Evolutionary conservation across 2,113 vertebrate species (phyloP).

Genomic region (Morone saxatilis): DNA sequence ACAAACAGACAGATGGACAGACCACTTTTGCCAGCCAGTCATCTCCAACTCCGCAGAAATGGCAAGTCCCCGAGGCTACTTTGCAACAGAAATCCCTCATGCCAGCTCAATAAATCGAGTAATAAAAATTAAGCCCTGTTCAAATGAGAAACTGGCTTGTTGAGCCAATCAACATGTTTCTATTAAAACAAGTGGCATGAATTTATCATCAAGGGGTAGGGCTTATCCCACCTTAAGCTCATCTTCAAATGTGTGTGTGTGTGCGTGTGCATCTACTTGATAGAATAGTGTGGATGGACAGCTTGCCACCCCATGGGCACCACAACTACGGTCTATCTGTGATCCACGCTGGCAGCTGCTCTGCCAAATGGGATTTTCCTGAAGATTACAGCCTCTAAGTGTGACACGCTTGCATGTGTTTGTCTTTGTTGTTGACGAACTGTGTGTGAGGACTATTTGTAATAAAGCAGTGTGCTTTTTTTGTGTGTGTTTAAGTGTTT

Average conservation of each 20-base stretch:
- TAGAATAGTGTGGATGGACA: constrained; percentile 78
- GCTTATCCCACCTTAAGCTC: constrained; percentile 58
- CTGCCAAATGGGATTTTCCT: constrained; percentile 86
- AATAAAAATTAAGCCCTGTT: constrained; percentile 66
- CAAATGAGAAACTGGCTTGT: constrained; percentile 58
- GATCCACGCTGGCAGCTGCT: constrained; percentile 85
- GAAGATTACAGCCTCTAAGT: constrained; percentile 83
- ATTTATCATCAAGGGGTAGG: constrained; percentile 61
- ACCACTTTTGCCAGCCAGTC: constrained; percentile 48
- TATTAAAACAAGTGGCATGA: constrained; percentile 65
- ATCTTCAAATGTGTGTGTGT: constrained; percentile 29
- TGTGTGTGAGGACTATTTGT: constrained; percentile 61
- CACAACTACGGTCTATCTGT: constrained; percentile 74
- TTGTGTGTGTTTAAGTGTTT: constrained; percentile 22
- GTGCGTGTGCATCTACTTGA: constrained; percentile 36
- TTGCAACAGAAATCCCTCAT: constrained; percentile 49
- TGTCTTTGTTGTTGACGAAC: constrained; percentile 75
- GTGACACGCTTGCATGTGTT: constrained; percentile 78
- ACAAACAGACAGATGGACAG: constrained; percentile 63
- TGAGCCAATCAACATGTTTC: constrained; percentile 60
- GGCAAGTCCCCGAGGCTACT: constrained; percentile 53
- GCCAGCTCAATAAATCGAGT: constrained; percentile 65
- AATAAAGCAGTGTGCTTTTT: constrained; percentile 49
- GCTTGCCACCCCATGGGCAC: constrained; percentile 85
- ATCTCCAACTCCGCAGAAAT: constrained; percentile 46